Percentiles rank a stretch among this genome's conserved stretches.
Evolutionary conservation across 2,888 invertebrate genomes (phyloP).

Genomic region (Xestobium rufovillosum): DNA sequence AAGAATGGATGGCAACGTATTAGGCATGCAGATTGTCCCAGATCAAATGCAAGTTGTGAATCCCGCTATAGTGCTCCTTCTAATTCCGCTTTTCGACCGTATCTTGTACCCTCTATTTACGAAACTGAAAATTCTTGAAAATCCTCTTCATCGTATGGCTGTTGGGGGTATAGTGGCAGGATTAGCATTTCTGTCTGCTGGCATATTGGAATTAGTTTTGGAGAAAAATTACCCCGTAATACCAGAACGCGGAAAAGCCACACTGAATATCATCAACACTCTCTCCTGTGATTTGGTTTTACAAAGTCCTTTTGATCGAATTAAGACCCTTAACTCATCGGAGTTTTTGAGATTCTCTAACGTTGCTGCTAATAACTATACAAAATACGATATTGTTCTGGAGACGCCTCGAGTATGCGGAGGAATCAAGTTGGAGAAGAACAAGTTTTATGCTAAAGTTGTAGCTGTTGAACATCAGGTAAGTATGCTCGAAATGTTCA

Average conservation of each 20-base stretch:
- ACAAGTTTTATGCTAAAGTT: conserved; percentile 29
- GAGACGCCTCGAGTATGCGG: conserved; percentile 37
- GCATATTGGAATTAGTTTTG: conserved; percentile 54
- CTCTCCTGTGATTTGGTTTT: conserved; percentile 51
- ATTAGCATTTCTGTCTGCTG: conserved; percentile 57
- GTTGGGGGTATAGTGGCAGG: conserved; percentile 63
- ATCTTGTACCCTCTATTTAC: conserved; percentile 50
- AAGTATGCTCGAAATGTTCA: background rate
- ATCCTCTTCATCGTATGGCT: conserved; percentile 68
- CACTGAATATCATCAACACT: conserved; percentile 57
- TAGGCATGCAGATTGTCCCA: conserved; percentile 60
- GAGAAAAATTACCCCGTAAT: conserved; percentile 42
- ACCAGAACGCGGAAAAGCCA: conserved; percentile 41
- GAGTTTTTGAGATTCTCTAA: conserved; percentile 36
- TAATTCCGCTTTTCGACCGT: conserved; percentile 59
- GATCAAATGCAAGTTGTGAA: conserved; percentile 79
- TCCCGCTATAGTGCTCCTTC: conserved; percentile 61
- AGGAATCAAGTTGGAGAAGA: conserved; percentile 29
- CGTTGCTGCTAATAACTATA: conserved; percentile 34
- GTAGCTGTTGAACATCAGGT: conserved; percentile 35
- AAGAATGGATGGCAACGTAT: conserved; percentile 54
- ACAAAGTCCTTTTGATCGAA: conserved; percentile 31
- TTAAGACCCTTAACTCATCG: conserved; percentile 31
- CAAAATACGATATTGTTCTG: conserved; percentile 33
- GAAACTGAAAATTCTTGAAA: conserved; percentile 41